Conservation (phyloP, 2,888 invertebrate species). For the Ophonus ardosiacus region DNA sequence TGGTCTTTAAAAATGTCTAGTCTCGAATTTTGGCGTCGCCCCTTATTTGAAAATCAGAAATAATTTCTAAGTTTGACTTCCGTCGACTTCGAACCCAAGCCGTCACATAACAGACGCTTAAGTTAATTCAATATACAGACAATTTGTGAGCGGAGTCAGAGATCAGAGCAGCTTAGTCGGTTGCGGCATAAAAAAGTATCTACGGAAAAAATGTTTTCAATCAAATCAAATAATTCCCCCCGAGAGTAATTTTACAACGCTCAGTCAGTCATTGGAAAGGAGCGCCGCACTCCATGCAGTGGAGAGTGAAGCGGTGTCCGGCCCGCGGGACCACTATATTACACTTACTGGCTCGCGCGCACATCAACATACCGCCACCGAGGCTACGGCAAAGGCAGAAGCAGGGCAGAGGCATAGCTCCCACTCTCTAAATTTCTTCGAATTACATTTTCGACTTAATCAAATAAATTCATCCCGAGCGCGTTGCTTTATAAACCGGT, state of each 20-base stretch:
- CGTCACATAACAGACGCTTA: conserved; percentile 74
- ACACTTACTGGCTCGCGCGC: conserved; percentile 75
- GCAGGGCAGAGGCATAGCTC: background rate
- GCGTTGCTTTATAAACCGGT: conserved; percentile 63
- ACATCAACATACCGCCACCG: conserved; percentile 73
- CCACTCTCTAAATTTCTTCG: conserved; percentile 62
- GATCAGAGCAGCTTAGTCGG: conserved; percentile 27
- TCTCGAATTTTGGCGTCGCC: no score
- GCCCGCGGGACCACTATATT: conserved; percentile 76
- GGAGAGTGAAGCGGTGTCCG: conserved; percentile 66
- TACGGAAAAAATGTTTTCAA: conserved; percentile 78
- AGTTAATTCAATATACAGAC: conserved; percentile 75
- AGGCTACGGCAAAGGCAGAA: background rate
- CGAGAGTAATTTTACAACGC: conserved; percentile 84
- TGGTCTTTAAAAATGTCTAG: no score
- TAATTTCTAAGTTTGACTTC: no score
- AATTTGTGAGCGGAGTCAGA: conserved; percentile 66
- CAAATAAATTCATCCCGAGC: conserved; percentile 64
- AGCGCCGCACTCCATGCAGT: conserved; percentile 59
- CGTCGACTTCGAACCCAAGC: background rate
- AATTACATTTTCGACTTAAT: conserved; percentile 64
- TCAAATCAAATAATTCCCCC: conserved; percentile 87
- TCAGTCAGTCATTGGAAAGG: conserved; percentile 75
- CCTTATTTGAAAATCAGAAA: no score
- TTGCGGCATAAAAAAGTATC: conserved; percentile 66